Evolutionary conservation across 2,888 invertebrate genomes (phyloP).

Genomic region (Beris morrisii): DNA sequence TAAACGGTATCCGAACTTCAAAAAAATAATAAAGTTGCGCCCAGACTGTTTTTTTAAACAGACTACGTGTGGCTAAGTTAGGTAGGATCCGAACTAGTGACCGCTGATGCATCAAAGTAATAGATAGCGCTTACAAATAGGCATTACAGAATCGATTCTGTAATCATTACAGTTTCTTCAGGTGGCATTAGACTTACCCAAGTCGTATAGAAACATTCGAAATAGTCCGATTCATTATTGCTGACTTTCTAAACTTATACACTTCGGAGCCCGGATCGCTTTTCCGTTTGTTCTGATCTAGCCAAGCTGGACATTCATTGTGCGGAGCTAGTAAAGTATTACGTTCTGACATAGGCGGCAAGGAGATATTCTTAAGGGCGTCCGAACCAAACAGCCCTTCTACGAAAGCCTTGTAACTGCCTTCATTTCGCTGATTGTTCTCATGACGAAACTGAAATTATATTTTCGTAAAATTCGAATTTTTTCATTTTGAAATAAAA

Average conservation of each 20-base stretch:
- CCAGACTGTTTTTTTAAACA: too few species aligned
- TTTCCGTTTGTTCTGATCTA: slow-evolving; percentile 58
- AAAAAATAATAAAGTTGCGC: too few species aligned
- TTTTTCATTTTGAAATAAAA: neutral
- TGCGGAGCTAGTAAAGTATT: slow-evolving; percentile 62
- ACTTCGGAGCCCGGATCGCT: slow-evolving; percentile 55
- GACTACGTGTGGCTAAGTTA: too few species aligned
- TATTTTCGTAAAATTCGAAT: neutral
- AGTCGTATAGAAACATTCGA: slow-evolving; percentile 59
- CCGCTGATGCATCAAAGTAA: too few species aligned
- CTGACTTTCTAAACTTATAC: slow-evolving; percentile 46
- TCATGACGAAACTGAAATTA: slow-evolving; percentile 64
- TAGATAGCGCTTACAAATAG: too few species aligned
- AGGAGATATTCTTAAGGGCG: slow-evolving; percentile 42
- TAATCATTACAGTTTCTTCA: too few species aligned
- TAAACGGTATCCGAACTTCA: too few species aligned
- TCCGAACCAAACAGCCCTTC: slow-evolving; percentile 60
- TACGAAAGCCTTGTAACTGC: slow-evolving; percentile 65
- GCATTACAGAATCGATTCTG: too few species aligned
- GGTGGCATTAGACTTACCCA: slow-evolving; percentile 50
- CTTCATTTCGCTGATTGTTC: slow-evolving; percentile 61
- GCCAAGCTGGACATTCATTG: slow-evolving; percentile 66
- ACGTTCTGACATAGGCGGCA: slow-evolving; percentile 47
- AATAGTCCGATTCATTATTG: slow-evolving; percentile 54
- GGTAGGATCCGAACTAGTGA: too few species aligned